phyloP scores from a whole-genome alignment of 2,113 vertebrate species.

The western clawed frog (Xenopus tropicalis) region DNA sequence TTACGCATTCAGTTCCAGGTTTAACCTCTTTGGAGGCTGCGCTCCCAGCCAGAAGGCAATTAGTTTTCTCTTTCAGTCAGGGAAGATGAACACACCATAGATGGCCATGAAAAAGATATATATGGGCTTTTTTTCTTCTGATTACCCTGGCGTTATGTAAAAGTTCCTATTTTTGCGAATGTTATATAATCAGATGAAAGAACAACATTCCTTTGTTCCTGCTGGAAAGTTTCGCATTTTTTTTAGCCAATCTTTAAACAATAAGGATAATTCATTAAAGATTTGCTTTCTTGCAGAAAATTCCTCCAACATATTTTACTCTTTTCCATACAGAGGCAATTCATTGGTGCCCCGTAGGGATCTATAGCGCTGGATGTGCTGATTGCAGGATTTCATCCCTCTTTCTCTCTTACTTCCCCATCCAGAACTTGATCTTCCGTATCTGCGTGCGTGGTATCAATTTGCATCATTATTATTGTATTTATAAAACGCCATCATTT shows the following conservation, averaged over 20 bases:
- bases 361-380: too few relatives aligned
- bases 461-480: too few relatives aligned
- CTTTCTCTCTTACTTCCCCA: too few relatives aligned
- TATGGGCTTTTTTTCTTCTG: background rate
- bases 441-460: too few relatives aligned
- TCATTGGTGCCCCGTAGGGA: too few relatives aligned
- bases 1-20: too few relatives aligned
- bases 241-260: constrained; percentile 24
- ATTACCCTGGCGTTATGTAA: constrained; percentile 13
- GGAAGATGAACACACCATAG: background rate
- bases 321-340: too few relatives aligned
- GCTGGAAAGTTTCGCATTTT: constrained; percentile 27
- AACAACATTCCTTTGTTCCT: constrained; percentile 32
- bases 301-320: too few relatives aligned
- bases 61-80: constrained; percentile 15
- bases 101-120: constrained; percentile 22
- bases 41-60: background rate
- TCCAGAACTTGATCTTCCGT: too few relatives aligned
- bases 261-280: constrained; percentile 17
- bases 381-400: too few relatives aligned
- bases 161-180: constrained; percentile 36
- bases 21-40: background rate
- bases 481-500: too few relatives aligned
- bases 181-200: constrained; percentile 40
- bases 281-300: background rate